phyloP scores from a whole-genome alignment of 2,113 vertebrate genomes.

The Chroicocephalus ridibundus region DNA sequence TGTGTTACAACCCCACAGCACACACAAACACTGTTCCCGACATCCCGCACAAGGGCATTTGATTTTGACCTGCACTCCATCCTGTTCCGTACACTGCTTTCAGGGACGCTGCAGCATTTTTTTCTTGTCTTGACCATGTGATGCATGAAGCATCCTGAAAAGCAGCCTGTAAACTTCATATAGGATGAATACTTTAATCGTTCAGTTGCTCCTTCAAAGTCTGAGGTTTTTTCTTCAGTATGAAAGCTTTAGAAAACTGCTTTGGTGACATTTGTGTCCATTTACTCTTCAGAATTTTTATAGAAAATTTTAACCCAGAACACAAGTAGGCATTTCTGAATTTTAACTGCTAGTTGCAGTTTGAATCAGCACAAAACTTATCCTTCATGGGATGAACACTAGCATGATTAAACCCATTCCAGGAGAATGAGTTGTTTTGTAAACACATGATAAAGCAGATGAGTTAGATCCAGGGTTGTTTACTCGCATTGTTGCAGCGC shows the following conservation, averaged over 20 bases:
- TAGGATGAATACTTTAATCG: not conserved
- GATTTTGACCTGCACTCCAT: not conserved
- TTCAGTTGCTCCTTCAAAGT: not conserved
- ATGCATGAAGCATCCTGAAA: not conserved
- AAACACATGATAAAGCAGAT: not conserved
- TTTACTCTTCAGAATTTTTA: not conserved
- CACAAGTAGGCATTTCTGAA: not conserved
- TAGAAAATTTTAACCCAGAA: not conserved
- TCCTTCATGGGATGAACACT: not conserved
- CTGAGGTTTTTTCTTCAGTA: not conserved
- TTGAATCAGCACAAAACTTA: not conserved
- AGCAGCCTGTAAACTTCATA: not conserved
- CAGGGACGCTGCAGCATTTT: not conserved
- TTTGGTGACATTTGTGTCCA: not conserved
- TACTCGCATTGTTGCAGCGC: not conserved
- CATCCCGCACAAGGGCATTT: not conserved
- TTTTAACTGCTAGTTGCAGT: not conserved
- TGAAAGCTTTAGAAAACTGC: not conserved
- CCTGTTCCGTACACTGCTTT: not conserved
- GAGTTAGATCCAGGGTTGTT: not conserved
- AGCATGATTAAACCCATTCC: not conserved
- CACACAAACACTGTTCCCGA: not conserved
- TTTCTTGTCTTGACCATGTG: not conserved
- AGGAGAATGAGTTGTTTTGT: not conserved
- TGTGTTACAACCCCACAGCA: fast-evolving